phyloP scores from a whole-genome alignment of 2,888 invertebrate genomes.

The Chymomyza fuscimana region DNA sequence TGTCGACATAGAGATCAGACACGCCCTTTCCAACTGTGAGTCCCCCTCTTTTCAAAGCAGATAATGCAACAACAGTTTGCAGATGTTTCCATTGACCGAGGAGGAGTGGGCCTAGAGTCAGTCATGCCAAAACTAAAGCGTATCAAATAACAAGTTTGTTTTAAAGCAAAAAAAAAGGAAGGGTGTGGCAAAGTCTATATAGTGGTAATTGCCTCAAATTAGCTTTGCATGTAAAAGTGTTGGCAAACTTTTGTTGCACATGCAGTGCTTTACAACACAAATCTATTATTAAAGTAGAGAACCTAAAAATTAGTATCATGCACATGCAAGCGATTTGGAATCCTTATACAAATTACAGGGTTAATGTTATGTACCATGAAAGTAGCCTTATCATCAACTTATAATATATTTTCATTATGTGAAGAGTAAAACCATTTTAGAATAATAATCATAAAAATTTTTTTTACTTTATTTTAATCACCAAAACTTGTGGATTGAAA shows the following conservation, averaged over 20 bases:
- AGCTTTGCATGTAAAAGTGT: background rate
- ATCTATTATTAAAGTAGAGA: background rate
- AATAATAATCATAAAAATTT: too few species aligned
- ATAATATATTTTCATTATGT: too few species aligned
- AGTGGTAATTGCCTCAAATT: background rate
- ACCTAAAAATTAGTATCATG: background rate
- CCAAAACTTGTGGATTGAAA: too few species aligned
- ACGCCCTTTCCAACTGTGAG: conserved; percentile 9
- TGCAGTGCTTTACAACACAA: background rate
- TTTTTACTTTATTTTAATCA: too few species aligned
- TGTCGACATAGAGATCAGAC: conserved; percentile 7
- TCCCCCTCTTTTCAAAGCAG: background rate
- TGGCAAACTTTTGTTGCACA: background rate
- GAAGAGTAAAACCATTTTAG: too few species aligned
- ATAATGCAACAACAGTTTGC: conserved; percentile 2
- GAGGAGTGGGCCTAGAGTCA: background rate
- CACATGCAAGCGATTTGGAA: background rate
- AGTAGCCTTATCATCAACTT: too few species aligned
- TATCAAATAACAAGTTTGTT: background rate
- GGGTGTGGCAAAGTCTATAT: background rate
- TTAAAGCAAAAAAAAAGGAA: background rate
- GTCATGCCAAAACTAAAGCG: background rate
- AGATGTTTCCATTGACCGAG: background rate
- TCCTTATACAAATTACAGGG: background rate
- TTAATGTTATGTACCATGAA: too few species aligned